phyloP scores from a whole-genome alignment of 2,888 invertebrate genomes.

The Ethmia dodecea region DNA sequence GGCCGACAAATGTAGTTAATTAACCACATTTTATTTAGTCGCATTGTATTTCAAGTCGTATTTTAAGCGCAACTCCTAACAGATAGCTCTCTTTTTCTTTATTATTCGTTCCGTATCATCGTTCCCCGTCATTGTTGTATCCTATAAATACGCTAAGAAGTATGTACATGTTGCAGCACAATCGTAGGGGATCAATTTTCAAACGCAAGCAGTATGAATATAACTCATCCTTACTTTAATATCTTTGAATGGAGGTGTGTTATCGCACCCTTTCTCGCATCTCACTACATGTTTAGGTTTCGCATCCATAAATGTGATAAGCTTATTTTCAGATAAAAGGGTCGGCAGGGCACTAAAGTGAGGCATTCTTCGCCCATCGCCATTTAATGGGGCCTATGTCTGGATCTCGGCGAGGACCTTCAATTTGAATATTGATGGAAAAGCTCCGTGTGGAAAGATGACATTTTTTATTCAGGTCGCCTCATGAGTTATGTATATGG shows the following conservation, averaged over 20 bases:
- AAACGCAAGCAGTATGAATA: conserved; percentile 26
- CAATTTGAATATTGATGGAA: conserved; percentile 70
- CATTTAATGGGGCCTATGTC: conserved; percentile 64
- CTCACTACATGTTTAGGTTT: conserved; percentile 49
- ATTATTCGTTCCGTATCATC: too few species aligned
- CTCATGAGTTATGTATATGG: conserved; percentile 33
- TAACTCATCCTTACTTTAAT: conserved; percentile 27
- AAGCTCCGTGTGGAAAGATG: conserved; percentile 34
- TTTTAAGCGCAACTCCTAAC: too few species aligned
- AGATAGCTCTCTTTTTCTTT: too few species aligned
- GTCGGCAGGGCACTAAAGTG: conserved; percentile 59
- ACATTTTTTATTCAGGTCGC: conserved; percentile 44
- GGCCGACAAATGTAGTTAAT: too few species aligned
- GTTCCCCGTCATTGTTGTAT: too few species aligned
- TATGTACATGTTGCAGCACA: too few species aligned
- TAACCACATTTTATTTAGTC: too few species aligned
- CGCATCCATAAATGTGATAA: conserved; percentile 68
- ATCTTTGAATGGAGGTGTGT: conserved; percentile 50
- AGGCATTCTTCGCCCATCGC: conserved; percentile 68
- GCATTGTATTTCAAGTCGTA: too few species aligned
- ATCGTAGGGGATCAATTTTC: too few species aligned
- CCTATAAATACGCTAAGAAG: too few species aligned
- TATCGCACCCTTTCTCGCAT: conserved; percentile 54
- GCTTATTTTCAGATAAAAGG: conserved; percentile 72
- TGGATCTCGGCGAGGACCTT: conserved; percentile 54